These are phyloP conservation scores for Neodiprion lecontei DNA, from an alignment of 1,140 invertebrate species.

Conservation along the genomic window DNA sequence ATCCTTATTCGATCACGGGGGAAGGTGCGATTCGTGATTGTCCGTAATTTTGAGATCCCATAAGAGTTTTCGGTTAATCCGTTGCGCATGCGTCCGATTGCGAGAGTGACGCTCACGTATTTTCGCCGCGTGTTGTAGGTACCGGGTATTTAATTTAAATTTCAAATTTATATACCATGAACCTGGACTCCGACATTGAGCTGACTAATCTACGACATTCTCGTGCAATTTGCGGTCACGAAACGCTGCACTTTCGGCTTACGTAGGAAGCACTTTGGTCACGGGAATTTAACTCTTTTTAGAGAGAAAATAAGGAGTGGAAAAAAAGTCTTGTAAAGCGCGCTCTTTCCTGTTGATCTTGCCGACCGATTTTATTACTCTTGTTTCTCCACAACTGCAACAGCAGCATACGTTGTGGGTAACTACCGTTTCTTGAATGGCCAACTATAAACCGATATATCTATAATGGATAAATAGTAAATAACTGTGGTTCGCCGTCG, in stretches of 20 bases:
- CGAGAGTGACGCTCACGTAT: not conserved
- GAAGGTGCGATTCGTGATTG: not conserved
- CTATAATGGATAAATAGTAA: too few species aligned
- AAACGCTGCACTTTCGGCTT: not conserved
- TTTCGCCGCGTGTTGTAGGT: not conserved
- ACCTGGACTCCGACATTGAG: not conserved
- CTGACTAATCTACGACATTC: not conserved
- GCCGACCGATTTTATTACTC: not conserved
- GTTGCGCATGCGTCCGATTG: not conserved
- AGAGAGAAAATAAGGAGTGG: not conserved
- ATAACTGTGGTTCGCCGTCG: too few species aligned
- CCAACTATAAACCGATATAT: too few species aligned
- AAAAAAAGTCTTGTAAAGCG: not conserved
- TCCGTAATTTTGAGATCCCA: not conserved
- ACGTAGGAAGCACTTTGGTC: not conserved
- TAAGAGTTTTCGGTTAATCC: not conserved
- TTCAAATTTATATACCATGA: slow-evolving; percentile 1
- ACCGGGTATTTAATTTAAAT: not conserved
- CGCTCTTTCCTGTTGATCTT: not conserved
- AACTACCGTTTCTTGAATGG: too few species aligned
- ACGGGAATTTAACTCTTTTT: slow-evolving; percentile 6
- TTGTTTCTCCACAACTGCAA: not conserved
- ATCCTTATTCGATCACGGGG: not conserved
- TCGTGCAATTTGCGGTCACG: not conserved
- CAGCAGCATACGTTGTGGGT: not conserved